Conservation (phyloP, 2,888 invertebrate species). For the Zeuzera pyrina region DNA sequence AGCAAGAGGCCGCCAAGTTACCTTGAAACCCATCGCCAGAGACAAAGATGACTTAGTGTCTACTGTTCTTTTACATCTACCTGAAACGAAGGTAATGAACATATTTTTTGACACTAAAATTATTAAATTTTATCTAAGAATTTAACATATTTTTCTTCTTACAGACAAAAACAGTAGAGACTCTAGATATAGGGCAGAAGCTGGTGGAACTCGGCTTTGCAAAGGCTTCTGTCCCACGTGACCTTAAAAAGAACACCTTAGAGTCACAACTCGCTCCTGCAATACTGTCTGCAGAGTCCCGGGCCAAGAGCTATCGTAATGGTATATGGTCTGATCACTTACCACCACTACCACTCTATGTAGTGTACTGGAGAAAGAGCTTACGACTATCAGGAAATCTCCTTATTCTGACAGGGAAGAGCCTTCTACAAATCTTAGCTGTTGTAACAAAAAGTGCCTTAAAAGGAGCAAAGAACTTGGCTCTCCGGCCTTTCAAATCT, state of each 20-base stretch:
- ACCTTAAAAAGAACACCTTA: conserved; percentile 45
- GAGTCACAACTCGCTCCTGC: conserved; percentile 50
- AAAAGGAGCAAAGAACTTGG: conserved; percentile 40
- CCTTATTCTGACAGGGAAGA: conserved; percentile 30
- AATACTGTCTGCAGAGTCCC: conserved; percentile 50
- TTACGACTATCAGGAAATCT: conserved; percentile 29
- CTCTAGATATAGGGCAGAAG: conserved; percentile 55
- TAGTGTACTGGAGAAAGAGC: conserved; percentile 53
- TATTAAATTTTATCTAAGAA: conserved; percentile 2
- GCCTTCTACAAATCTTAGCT: conserved; percentile 30
- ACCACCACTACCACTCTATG: conserved; percentile 49
- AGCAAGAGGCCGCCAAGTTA: conserved; percentile 58
- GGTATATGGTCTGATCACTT: conserved; percentile 63
- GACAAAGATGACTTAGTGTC: conserved; percentile 60
- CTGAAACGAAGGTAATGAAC: conserved; percentile 46
- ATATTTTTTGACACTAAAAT: background rate
- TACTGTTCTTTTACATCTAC: conserved; percentile 57
- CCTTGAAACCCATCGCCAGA: conserved; percentile 57
- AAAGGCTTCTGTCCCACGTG: conserved; percentile 42
- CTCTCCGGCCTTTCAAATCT: conserved; percentile 36
- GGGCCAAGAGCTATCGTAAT: conserved; percentile 47
- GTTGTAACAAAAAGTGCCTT: conserved; percentile 39
- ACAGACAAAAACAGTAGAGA: conserved; percentile 52
- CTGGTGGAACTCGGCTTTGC: conserved; percentile 65
- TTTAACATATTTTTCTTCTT: conserved; percentile 19